Evolutionary conservation across 2,888 invertebrate genomes (phyloP).

Genomic region (Pterostichus madidus): DNA sequence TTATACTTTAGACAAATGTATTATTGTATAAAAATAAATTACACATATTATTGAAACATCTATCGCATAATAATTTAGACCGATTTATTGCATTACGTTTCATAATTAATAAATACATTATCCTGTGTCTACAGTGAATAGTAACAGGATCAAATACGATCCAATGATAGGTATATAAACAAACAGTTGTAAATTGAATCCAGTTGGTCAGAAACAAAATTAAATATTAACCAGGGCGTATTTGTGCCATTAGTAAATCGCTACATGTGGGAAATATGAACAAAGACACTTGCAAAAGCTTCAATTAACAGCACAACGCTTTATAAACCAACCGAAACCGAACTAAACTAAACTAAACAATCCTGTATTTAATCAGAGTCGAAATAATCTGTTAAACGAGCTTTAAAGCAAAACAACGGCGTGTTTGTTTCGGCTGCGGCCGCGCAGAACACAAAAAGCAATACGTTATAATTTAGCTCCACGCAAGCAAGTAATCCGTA

Average conservation of each 20-base stretch:
- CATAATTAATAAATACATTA: constrained; percentile 20
- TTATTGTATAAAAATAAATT: too few species aligned
- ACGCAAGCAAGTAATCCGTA: constrained; percentile 44
- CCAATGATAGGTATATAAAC: neutral
- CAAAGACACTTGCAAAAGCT: constrained; percentile 45
- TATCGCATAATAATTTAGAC: too few species aligned
- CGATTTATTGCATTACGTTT: neutral
- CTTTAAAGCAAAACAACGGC: constrained; percentile 32
- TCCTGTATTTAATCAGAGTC: constrained; percentile 55
- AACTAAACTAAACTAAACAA: constrained; percentile 36
- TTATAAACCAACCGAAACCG: constrained; percentile 15
- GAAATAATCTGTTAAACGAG: constrained; percentile 48
- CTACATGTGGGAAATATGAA: constrained; percentile 14
- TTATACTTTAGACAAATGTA: too few species aligned
- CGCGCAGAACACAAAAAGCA: constrained; percentile 22
- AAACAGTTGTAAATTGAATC: constrained; percentile 37
- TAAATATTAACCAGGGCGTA: constrained; percentile 38
- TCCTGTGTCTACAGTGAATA: neutral
- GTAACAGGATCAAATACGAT: constrained; percentile 24
- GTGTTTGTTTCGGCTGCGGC: constrained; percentile 4
- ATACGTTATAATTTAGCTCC: constrained; percentile 39
- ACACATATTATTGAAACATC: too few species aligned
- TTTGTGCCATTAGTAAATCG: constrained; percentile 36
- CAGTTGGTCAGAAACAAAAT: constrained; percentile 29
- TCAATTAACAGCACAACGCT: constrained; percentile 30